Percentiles rank a stretch among this genome's conserved stretches.
Evolutionary conservation across 2,888 invertebrate species (phyloP).

Genomic region (Anthophora plumipes): DNA sequence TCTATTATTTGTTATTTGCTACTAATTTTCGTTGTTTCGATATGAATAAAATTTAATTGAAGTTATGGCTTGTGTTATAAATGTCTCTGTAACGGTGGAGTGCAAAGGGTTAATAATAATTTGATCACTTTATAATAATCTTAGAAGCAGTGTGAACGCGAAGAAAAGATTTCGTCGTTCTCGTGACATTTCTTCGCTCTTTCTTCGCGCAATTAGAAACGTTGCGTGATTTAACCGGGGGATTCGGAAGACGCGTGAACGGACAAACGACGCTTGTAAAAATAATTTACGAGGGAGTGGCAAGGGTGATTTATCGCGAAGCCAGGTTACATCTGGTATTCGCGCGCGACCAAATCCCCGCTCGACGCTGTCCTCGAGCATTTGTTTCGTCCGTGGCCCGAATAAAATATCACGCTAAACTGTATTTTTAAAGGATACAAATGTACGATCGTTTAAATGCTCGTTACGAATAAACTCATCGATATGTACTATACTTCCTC

Average conservation of each 20-base stretch:
- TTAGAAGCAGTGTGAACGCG: too few species aligned
- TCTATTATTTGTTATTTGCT: too few species aligned
- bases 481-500: conserved; percentile 5
- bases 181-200: neutral
- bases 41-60: too few species aligned
- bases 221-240: neutral
- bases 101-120: too few species aligned
- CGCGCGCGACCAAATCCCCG: conserved; percentile 24
- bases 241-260: neutral
- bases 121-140: too few species aligned
- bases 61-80: too few species aligned
- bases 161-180: neutral
- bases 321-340: conserved; percentile 32
- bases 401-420: conserved; percentile 34
- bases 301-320: conserved; percentile 31
- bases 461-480: conserved; percentile 18
- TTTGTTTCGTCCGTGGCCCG: conserved; percentile 19
- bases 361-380: conserved; percentile 20
- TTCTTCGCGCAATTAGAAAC: neutral
- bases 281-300: conserved; percentile 30
- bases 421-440: conserved; percentile 41
- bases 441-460: conserved; percentile 13
- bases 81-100: too few species aligned
- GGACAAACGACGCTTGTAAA: conserved; percentile 40
- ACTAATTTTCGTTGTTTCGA: too few species aligned